A percentile compares a stretch with the other conserved stretches of the same genome.
Evolutionary conservation across 2,888 invertebrate genomes (phyloP).

Genomic region (Macaria notata): DNA sequence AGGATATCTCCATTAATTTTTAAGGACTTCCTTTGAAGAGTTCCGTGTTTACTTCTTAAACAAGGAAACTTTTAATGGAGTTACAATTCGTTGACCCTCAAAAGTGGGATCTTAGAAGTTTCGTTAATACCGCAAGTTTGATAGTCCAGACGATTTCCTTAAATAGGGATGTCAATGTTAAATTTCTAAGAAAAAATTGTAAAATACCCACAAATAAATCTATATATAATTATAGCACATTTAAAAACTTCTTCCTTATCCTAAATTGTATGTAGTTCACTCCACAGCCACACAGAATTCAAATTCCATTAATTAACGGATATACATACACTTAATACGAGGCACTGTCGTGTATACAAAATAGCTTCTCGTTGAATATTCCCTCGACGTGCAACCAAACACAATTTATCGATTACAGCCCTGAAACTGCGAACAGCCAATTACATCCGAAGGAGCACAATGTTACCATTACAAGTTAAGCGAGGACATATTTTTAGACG

Average conservation of each 20-base stretch:
- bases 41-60: constrained; percentile 70
- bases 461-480: constrained; percentile 11
- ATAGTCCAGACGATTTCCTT: constrained; percentile 20
- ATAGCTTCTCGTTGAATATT: constrained; percentile 23
- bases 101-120: constrained; percentile 46
- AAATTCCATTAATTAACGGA: constrained; percentile 54
- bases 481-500: constrained; percentile 11
- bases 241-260: not conserved
- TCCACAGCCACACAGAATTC: constrained; percentile 40
- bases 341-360: constrained; percentile 15
- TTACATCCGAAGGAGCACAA: constrained; percentile 18
- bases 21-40: constrained; percentile 76
- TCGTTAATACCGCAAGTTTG: constrained; percentile 28
- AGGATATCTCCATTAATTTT: constrained; percentile 79
- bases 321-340: constrained; percentile 33
- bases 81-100: constrained; percentile 72
- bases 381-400: constrained; percentile 49
- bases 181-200: constrained; percentile 9
- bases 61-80: constrained; percentile 79
- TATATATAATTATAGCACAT: too few species aligned
- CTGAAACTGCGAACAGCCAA: constrained; percentile 51
- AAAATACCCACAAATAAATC: too few species aligned
- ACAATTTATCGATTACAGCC: constrained; percentile 62
- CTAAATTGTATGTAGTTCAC: not conserved
- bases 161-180: constrained; percentile 17